Conservation (phyloP, 2,113 vertebrate species). For the Nycticebus coucang region DNA sequence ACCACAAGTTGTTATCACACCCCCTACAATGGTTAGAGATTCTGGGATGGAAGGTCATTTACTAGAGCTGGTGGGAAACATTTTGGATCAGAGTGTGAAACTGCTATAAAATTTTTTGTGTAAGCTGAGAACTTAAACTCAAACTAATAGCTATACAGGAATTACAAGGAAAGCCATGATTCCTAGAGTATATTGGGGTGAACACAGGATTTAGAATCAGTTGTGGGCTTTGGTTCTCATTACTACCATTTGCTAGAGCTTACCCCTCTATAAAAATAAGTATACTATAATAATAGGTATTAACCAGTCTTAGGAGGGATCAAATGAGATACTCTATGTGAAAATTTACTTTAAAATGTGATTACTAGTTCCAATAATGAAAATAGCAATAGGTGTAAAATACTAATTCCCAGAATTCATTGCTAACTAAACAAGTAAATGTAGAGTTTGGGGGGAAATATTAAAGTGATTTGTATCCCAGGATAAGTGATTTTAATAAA, state of each 20-base stretch:
- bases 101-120: background rate
- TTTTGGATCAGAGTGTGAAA: background rate
- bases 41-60: background rate
- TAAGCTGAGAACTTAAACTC: background rate
- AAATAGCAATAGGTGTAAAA: background rate
- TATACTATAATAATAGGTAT: background rate
- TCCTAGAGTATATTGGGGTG: background rate
- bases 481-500: background rate
- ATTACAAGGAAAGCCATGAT: background rate
- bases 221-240: background rate
- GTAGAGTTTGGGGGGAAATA: too few species aligned
- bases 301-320: background rate
- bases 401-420: background rate
- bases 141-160: background rate
- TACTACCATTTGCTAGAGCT: background rate
- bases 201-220: background rate
- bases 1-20: background rate
- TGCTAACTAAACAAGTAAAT: background rate
- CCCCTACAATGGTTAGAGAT: background rate
- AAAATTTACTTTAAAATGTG: background rate
- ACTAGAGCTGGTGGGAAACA: background rate
- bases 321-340: background rate
- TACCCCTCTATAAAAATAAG: background rate
- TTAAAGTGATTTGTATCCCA: background rate
- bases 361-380: conserved; percentile 1